A percentile compares a stretch with the other conserved stretches of the same genome.
Conservation (phyloP, 1,140 invertebrate species). For the Lepeophtheirus salmonis region DNA sequence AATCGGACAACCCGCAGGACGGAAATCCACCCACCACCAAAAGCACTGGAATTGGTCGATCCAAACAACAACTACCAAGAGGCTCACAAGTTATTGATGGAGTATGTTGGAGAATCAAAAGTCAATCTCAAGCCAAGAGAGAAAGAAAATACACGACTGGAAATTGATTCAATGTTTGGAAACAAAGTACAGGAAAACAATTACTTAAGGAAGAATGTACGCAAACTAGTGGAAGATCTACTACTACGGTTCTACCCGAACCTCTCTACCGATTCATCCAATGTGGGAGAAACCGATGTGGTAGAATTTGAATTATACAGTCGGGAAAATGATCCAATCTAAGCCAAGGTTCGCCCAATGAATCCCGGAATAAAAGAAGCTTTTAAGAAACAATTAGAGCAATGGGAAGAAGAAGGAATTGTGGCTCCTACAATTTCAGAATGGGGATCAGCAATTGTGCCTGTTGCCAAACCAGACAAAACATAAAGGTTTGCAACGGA, state of each 20-base stretch:
- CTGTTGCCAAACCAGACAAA: neutral
- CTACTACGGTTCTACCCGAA: neutral
- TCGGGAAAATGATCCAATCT: neutral
- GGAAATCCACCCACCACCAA: neutral
- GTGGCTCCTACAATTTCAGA: neutral
- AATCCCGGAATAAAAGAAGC: neutral
- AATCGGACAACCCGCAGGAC: neutral
- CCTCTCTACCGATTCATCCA: neutral
- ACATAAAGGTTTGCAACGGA: neutral
- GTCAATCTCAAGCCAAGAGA: neutral
- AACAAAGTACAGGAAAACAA: neutral
- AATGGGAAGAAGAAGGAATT: neutral
- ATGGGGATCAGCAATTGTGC: constrained; percentile 6
- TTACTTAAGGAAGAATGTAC: neutral
- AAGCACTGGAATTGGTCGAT: neutral
- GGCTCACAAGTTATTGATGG: neutral
- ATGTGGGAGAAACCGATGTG: neutral
- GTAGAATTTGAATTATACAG: neutral
- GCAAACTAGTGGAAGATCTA: neutral
- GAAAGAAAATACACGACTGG: neutral
- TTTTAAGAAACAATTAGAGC: neutral
- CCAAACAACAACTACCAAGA: neutral
- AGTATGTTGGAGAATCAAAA: neutral
- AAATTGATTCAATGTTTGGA: neutral
- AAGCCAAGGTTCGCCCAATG: constrained; percentile 4